phyloP scores from a whole-genome alignment of 2,888 invertebrate genomes.

The Sialis lutaria region DNA sequence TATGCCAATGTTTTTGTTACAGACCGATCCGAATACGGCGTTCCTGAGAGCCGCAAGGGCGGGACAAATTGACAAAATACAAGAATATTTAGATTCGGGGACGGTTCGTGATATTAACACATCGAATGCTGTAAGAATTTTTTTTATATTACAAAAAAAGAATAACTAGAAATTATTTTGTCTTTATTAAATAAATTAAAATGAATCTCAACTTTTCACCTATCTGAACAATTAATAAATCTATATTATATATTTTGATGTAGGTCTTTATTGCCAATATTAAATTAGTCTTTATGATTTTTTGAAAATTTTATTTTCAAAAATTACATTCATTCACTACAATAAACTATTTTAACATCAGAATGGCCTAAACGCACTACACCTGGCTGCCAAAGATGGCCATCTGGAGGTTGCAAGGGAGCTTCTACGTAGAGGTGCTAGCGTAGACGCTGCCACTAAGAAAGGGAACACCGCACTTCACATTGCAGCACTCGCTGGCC shows the following conservation, averaged over 20 bases:
- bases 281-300: too few relatives aligned
- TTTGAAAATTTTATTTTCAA: background rate
- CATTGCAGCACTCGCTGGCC: conserved; percentile 95
- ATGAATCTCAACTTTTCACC: too few relatives aligned
- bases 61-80: conserved; percentile 87
- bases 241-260: too few relatives aligned
- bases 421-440: conserved; percentile 74
- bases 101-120: conserved; percentile 93
- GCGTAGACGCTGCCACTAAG: conserved; percentile 91
- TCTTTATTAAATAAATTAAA: conserved; percentile 4
- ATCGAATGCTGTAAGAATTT: conserved; percentile 75
- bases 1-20: conserved; percentile 20
- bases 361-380: conserved; percentile 95
- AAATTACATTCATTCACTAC: background rate
- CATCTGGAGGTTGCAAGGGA: conserved; percentile 87
- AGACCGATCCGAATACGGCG: conserved; percentile 92
- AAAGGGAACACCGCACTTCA: conserved; percentile 95
- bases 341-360: conserved; percentile 25
- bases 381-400: conserved; percentile 95
- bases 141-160: background rate
- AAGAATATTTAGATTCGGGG: conserved; percentile 75
- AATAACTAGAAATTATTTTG: conserved; percentile 1
- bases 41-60: conserved; percentile 95
- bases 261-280: too few relatives aligned
- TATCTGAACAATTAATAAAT: too few relatives aligned